Base-by-base conservation (phyloP, 2,113 vertebrate genomes). In the Spea multiplicata region DNA sequence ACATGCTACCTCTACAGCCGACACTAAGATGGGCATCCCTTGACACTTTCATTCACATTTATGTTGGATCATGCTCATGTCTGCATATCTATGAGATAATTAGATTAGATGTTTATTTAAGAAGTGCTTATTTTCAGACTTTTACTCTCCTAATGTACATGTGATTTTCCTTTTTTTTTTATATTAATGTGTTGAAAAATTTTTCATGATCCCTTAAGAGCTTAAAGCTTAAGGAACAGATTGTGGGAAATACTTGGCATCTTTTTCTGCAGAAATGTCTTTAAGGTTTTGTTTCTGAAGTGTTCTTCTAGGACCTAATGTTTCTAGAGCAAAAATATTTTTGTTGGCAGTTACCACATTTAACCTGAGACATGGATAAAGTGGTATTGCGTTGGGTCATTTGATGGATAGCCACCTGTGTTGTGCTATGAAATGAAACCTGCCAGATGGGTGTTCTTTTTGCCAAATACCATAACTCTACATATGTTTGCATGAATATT, bases 351-450 rank as follows among this genome's bases (percentile, higher is more conserved):
- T 84, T 80, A 82, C 87, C 88, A 87, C 91, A 89, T 92, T 93
- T 92, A 93, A 89, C 70, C 67, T 74, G 84, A 91, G 92, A 89
- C 89, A 49, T 89, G 90, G 73, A 91, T 91, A 91, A 90, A 90
- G 86, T 81, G 84, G 71, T 89, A 89, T 90, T 91, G 88, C 91
- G 92, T 88, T 90, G 85, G 86, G 85, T 86, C 83, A 83, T 85
- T 89, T 93, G 92, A 94, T 93, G 90, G 86, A 94, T 93, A 81
- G 91, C 89, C 90, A 93, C 91, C 92, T 93, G 90, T 80, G 86
- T 84, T 85, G 87, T 89, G 84, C 84, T 86, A 91, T 91, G 90
- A 89, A 75, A 87, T 83, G 83, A 7, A 84, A 83, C 82, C 86
- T 84, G 86, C 88, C 52, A 3, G 85, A 81, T 80, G 82, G 85